These are phyloP conservation scores for Spheniscus mendiculus DNA, from an alignment of 2,113 vertebrate species.

Conservation along the genomic window DNA sequence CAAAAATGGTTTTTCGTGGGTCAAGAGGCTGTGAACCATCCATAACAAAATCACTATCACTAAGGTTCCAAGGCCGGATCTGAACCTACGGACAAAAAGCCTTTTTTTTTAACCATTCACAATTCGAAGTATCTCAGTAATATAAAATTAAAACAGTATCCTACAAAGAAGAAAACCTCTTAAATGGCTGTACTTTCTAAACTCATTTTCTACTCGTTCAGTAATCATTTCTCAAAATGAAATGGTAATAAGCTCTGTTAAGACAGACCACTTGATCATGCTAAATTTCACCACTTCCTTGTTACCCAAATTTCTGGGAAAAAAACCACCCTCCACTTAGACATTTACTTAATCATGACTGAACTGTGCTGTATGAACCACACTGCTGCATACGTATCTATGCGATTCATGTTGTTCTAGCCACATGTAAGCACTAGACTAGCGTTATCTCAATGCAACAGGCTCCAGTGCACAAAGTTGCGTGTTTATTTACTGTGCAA, in stretches of 20 bases:
- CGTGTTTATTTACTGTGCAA: neutral
- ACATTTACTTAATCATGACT: neutral
- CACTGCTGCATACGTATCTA: neutral
- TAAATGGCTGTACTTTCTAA: neutral
- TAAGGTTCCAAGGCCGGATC: slow-evolving; percentile 98
- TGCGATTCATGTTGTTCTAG: neutral
- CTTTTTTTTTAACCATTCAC: slow-evolving; percentile 50
- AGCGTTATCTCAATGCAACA: slow-evolving; percentile 43
- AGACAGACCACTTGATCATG: neutral
- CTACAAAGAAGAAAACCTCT: neutral
- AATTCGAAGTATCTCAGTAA: slow-evolving; percentile 38
- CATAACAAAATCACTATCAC: slow-evolving; percentile 99
- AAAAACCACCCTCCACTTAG: neutral
- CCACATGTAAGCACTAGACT: neutral
- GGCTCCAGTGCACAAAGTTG: neutral
- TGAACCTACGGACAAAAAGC: slow-evolving; percentile 84
- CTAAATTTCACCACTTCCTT: slow-evolving; percentile 46
- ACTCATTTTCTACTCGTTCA: neutral
- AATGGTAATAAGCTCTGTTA: neutral
- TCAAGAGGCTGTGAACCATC: slow-evolving; percentile 98
- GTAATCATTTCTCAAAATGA: neutral
- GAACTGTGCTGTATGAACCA: neutral
- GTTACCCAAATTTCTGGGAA: slow-evolving; percentile 12
- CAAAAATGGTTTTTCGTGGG: slow-evolving; percentile 98
- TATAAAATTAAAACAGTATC: neutral